Percentiles rank a stretch among this genome's conserved stretches.
Evolutionary conservation across 2,888 invertebrate genomes (phyloP).

Genomic region (Troides oblongomaculatus): DNA sequence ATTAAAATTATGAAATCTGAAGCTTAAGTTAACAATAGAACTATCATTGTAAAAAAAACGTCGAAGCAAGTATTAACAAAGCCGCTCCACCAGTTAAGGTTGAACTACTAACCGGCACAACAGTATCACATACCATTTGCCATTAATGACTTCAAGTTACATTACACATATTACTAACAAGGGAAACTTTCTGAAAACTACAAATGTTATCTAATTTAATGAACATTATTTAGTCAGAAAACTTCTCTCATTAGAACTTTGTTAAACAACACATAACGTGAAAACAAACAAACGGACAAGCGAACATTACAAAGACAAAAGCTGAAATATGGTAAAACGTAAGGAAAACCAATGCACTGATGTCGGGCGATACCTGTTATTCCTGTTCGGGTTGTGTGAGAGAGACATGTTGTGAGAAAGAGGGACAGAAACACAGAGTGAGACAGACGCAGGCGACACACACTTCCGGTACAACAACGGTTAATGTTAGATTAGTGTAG

Average conservation of each 20-base stretch:
- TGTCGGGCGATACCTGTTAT: constrained; percentile 76
- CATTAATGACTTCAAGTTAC: background rate
- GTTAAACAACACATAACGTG: constrained; percentile 3
- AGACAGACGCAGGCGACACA: constrained; percentile 77
- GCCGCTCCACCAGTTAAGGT: constrained; percentile 10
- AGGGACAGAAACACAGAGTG: constrained; percentile 79
- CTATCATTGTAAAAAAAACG: constrained; percentile 3
- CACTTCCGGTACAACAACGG: constrained; percentile 34
- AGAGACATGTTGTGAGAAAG: constrained; percentile 76
- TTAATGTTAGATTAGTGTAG: constrained; percentile 19
- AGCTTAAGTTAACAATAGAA: background rate
- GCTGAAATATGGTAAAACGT: constrained; percentile 54
- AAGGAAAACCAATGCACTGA: constrained; percentile 52
- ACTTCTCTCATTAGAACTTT: background rate
- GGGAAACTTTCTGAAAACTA: constrained; percentile 2
- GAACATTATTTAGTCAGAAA: background rate
- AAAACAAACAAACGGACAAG: constrained; percentile 43
- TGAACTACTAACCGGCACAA: background rate
- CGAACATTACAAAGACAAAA: constrained; percentile 69
- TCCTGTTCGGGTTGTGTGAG: constrained; percentile 75
- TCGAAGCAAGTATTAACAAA: constrained; percentile 17
- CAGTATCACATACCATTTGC: constrained; percentile 11
- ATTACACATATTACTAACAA: background rate
- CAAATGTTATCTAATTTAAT: background rate
- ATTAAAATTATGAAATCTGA: background rate